phyloP scores from a whole-genome alignment of 2,797 vertebrate species.

The Sciurus carolinensis region DNA sequence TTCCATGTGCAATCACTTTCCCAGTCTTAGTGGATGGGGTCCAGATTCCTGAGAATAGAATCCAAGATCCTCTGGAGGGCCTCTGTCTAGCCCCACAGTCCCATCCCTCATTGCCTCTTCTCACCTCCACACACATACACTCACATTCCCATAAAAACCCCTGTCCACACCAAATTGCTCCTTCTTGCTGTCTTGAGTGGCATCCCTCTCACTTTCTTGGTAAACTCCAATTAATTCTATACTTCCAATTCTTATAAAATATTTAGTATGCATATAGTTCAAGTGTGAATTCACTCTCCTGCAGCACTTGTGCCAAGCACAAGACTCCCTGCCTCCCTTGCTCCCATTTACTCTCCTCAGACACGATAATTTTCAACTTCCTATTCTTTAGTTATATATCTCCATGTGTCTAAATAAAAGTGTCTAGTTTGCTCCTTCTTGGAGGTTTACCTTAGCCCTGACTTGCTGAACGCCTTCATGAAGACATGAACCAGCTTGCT shows the following conservation, averaged over 20 bases:
- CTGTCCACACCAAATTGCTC: fast-evolving
- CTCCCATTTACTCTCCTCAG: neutral
- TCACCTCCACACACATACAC: fast-evolving
- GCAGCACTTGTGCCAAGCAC: neutral
- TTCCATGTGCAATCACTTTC: neutral
- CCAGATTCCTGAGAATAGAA: too few relatives aligned
- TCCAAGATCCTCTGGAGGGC: fast-evolving
- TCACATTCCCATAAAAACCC: neutral
- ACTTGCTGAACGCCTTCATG: neutral
- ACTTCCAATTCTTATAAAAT: neutral
- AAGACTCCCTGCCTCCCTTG: too few relatives aligned
- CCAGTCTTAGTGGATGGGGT: neutral
- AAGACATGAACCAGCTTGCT: neutral
- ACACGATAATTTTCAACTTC: neutral
- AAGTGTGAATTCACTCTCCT: neutral
- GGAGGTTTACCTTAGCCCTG: neutral
- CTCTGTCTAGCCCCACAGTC: neutral
- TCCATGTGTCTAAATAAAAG: neutral
- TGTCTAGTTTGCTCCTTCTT: neutral
- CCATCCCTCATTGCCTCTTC: fast-evolving
- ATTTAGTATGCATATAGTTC: neutral
- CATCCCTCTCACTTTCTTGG: neutral
- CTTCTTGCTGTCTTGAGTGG: neutral
- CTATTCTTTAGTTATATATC: neutral
- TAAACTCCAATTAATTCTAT: neutral